Conservation (phyloP, 2,113 vertebrate species). For the Saccopteryx bilineata region DNA sequence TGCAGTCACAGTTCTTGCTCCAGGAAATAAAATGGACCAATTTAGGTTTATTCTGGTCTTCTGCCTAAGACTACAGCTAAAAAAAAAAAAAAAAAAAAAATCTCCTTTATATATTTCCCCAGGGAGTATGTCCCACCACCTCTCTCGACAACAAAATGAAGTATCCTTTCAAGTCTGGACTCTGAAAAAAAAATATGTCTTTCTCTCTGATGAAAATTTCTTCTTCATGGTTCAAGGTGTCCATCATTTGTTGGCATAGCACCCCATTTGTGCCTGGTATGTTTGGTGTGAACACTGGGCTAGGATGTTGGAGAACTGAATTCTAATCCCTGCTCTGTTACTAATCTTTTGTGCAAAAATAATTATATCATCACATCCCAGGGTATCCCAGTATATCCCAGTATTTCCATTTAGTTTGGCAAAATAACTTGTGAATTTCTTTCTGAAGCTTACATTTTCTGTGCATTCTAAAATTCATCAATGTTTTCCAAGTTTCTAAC, state of each 20-base stretch:
- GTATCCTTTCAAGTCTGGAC: background rate
- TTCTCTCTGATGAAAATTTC: constrained; percentile 14
- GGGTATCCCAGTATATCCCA: background rate
- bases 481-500: background rate
- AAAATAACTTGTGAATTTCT: background rate
- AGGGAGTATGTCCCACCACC: background rate
- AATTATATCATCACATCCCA: background rate
- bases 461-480: constrained; percentile 13
- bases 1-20: constrained; percentile 30
- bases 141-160: background rate
- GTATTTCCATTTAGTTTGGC: background rate
- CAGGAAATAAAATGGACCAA: constrained; percentile 54
- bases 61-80: constrained; percentile 5
- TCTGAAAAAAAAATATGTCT: background rate
- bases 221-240: background rate
- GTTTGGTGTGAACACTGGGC: background rate
- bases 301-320: background rate
- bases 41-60: constrained; percentile 34
- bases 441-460: background rate
- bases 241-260: background rate
- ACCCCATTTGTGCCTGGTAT: background rate
- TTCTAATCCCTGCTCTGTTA: background rate
- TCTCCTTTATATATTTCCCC: constrained; percentile 31
- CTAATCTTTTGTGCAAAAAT: background rate
- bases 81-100: background rate